Evolutionary conservation across 2,888 invertebrate genomes (phyloP), one percentile per base, ranked within the genome.

Genomic region (Clistopyga incitator): DNA sequence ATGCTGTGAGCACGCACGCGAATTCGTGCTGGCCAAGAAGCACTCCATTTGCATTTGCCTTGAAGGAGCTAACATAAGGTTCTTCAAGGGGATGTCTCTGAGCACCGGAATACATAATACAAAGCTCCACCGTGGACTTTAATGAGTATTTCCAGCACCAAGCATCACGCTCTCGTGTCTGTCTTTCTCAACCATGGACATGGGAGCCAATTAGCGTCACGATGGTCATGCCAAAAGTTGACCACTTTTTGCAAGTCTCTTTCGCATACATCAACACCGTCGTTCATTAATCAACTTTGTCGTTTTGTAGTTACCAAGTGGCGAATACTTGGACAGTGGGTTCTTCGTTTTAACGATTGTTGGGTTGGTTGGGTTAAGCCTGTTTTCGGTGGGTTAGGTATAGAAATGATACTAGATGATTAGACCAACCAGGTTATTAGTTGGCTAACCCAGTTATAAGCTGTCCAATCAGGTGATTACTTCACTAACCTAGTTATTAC

Each of bases 31-130:
- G 52, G 65, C 42, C 20, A 54, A 54, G n/a, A 45, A 80, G 59
- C 42, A 68, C 50, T 34, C 10, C 15, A 78, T 78, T 74, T 84
- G 77, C 80, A 78, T 74, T 71, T 11, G 45, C 72, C 77, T 77
- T 47, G 70, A 50, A 65, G 64, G 38, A 61, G 54, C 68, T 42
- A 15, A 15, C 38, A 11, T 25, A 29, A 23, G 47, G n/a, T 42
- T 56, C 64, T 64, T 78, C 45, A 74, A 74, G 74, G 54, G 68
- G 72, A 77, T 72, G 25, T 65, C 42, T 54, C n/a, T 42, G 65
- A 52, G 47, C n/a, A 20, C 15, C 20, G 29, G 13, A 75, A 52
- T 59, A n/a, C n/a, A 52, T 64, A 52, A 29, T 29, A 20, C 47
- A 45, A 45, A 45, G 15, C 25, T 65, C 10, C 61, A 64, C 1